A percentile compares a stretch with the other conserved stretches of the same genome.
phyloP scores from a whole-genome alignment of 2,113 vertebrate genomes.

The Copsychus sechellarum region DNA sequence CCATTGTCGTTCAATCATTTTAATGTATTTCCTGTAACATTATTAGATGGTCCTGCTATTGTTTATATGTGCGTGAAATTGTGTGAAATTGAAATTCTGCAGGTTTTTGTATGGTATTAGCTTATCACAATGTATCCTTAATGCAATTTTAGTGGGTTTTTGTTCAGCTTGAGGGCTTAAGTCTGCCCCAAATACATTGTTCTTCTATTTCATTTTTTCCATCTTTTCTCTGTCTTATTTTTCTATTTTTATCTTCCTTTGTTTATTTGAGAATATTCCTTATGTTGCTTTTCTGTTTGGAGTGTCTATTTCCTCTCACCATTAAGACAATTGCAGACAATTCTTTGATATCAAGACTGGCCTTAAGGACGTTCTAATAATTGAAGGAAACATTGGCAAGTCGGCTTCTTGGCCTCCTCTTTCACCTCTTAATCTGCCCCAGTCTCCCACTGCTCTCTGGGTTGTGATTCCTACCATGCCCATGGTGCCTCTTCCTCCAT shows the following conservation, averaged over 20 bases:
- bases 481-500: not conserved
- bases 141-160: conserved; percentile 13
- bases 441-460: not conserved
- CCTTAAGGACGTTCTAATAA: not conserved
- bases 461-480: rapidly evolving
- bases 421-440: not conserved
- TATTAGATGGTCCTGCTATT: not conserved
- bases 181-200: not conserved
- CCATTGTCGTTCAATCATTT: not conserved
- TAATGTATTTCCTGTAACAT: not conserved
- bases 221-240: not conserved
- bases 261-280: not conserved
- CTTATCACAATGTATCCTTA: conserved; percentile 1
- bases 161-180: conserved; percentile 14
- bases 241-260: not conserved
- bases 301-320: not conserved
- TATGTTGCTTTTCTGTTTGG: not conserved
- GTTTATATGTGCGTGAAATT: not conserved
- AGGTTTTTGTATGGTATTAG: not conserved
- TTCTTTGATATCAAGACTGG: not conserved
- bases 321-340: not conserved
- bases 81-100: conserved; percentile 50
- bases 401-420: not conserved
- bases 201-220: not conserved
- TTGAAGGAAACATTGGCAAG: not conserved